Evolutionary conservation across 2,113 vertebrate genomes (phyloP), one percentile per base, ranked within the genome.

Genomic region (Pseudorasbora parva): DNA sequence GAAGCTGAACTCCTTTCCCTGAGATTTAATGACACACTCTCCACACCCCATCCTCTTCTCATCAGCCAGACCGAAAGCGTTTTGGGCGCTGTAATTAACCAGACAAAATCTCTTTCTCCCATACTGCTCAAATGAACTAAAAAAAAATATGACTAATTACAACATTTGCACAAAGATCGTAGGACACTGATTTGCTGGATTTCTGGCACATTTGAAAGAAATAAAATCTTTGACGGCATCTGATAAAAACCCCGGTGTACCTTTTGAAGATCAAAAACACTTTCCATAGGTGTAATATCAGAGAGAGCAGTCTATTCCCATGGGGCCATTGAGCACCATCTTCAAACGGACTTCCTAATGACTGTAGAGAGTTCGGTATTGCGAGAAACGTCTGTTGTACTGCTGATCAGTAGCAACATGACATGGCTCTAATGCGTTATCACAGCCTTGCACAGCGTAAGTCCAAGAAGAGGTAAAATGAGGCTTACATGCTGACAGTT

Each of bases 311-410:
- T 25, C 66, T 15, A 21, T 82, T 73, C 72, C 88, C 88, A 71
- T 72, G 87, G 92, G 86, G 30, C 88, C 90, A 79, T 89, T 56
- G 86, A 92, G 91, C 91, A 91, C 84, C 73, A 30, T 91, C 91
- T 92, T 94, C 93, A 95, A 94, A 95, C 90, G 92, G 93, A 94
- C 87, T 94, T 88, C 82, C 76, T 90, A 89, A 93, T 91, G 88
- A 91, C 87, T 89, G 89, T 88, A 88, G 87, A 86, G 89, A 86
- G 89, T 91, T 91, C 76, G 54, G 59, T 78, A 47, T 23, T 54
- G n/a, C 66, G 3, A 30, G 77, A 79, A 25, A 79, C 3, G 11
- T 72, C 49, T 60, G 72, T 51, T 66, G 68, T 4, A 43, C 66
- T 4, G 37, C 51, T 68, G 78, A 82, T 78, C 81, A 78, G 73